Base-by-base conservation (phyloP, 2,797 vertebrate species). In the Pampus argenteus region DNA sequence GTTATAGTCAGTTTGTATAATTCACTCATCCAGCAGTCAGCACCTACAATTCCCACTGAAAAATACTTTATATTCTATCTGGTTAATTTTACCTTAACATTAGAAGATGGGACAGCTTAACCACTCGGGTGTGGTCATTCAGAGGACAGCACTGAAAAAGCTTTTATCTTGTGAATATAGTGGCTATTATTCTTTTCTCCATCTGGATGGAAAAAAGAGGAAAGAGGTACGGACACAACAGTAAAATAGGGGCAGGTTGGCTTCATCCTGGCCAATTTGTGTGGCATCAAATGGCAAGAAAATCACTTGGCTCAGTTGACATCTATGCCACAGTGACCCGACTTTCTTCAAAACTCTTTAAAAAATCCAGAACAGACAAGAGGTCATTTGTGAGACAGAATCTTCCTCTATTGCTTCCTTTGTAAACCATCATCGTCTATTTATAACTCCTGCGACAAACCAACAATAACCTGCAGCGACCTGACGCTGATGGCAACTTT, bases 1-100 rank as follows among this genome's bases (percentile, higher is more conserved):
- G 5, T 44, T 55, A 60, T 23, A 70, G 66, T 51, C 20, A 6
- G 42, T 66, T 15, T 66, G 51, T 72, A 67, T 79, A 50, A 76
- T 78, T 76, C 13, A 74, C 78, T 71, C 47, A 61, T 14, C 13
- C 42, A 73, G 70, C 44, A 63, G 56, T 51, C 57, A 31, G 61
- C 20, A 51, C 56, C 66, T 58, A 42, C 49, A 23, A 49, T 29
- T 50, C 63, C 47, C 63, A 55, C 11, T 25, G 29, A 44, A 55
- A 70, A 26, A 8, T 15, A 56, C 23, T 2, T 1, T 9, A 18
- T 38, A 20, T 25, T 17, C 38, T 2, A 0, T 15, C 56, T n/a
- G 48, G 48, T 45, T 57, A 25, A 13, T n/a, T 26, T 38, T 6
- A 34, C 54, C 17, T 10, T 44, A 9, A 23, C 38, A 51, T 20